These are phyloP conservation scores for Mohoua ochrocephala DNA, from an alignment of 2,113 vertebrate genomes.

Conservation along the genomic window DNA sequence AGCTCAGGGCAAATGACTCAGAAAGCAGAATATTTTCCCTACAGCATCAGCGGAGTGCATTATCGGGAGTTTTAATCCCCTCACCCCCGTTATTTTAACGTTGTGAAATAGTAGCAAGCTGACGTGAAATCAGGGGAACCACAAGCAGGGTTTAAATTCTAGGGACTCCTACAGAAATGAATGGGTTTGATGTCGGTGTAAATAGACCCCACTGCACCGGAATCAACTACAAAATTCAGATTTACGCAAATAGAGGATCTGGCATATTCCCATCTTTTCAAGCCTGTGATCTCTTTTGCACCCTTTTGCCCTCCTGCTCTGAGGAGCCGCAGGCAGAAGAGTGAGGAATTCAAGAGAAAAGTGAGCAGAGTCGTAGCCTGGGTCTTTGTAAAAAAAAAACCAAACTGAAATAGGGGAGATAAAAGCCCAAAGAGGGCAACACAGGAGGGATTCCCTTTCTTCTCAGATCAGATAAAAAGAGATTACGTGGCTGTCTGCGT, in stretches of 20 bases:
- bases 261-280: not conserved
- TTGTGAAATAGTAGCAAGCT: not conserved
- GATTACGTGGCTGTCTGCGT: not conserved
- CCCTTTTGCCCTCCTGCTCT: not conserved
- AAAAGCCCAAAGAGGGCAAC: not conserved
- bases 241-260: not conserved
- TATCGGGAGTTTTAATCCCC: not conserved
- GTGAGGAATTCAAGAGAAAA: not conserved
- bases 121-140: not conserved
- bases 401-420: not conserved
- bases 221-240: not conserved
- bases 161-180: not conserved
- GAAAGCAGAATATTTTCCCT: slow-evolving; percentile 51
- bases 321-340: not conserved
- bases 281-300: not conserved
- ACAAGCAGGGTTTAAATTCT: not conserved
- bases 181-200: not conserved
- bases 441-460: slow-evolving; percentile 36
- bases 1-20: slow-evolving; percentile 54
- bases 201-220: not conserved
- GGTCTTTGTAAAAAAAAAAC: not conserved
- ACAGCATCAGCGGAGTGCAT: not conserved
- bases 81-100: not conserved
- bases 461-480: slow-evolving; percentile 32
- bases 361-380: not conserved